Evolutionary conservation across 1,140 invertebrate genomes (phyloP).

Genomic region (Hesperophylax magnus): DNA sequence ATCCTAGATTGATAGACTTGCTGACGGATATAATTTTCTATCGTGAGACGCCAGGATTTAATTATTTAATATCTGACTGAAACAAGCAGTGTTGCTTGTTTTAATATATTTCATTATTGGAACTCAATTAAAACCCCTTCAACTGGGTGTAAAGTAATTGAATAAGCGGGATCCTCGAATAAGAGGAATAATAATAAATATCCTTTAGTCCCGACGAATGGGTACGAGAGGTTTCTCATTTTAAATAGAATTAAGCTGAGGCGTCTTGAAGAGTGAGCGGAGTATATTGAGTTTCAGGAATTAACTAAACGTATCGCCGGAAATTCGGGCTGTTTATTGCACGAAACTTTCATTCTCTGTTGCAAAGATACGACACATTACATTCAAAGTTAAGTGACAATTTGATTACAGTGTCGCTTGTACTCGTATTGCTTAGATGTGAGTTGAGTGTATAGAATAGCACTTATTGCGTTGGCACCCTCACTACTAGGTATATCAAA

Average conservation of each 20-base stretch:
- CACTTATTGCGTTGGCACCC: background rate
- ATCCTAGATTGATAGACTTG: too few species aligned
- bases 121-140: background rate
- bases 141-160: background rate
- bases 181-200: constrained; percentile 6
- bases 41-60: too few species aligned
- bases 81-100: too few species aligned
- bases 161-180: constrained; percentile 7
- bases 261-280: background rate
- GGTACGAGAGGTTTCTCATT: background rate
- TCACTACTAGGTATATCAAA: background rate
- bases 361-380: background rate
- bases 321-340: background rate
- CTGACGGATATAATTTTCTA: too few species aligned
- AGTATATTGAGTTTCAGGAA: constrained; percentile 9
- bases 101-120: too few species aligned
- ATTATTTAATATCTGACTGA: too few species aligned
- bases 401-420: background rate
- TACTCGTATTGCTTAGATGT: background rate
- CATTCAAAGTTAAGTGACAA: background rate
- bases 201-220: background rate
- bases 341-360: background rate
- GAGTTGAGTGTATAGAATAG: background rate
- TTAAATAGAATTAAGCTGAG: constrained; percentile 16
- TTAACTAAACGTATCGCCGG: constrained; percentile 3